Base-by-base conservation (phyloP, 2,797 vertebrate species). In the Lepus oiostolus region DNA sequence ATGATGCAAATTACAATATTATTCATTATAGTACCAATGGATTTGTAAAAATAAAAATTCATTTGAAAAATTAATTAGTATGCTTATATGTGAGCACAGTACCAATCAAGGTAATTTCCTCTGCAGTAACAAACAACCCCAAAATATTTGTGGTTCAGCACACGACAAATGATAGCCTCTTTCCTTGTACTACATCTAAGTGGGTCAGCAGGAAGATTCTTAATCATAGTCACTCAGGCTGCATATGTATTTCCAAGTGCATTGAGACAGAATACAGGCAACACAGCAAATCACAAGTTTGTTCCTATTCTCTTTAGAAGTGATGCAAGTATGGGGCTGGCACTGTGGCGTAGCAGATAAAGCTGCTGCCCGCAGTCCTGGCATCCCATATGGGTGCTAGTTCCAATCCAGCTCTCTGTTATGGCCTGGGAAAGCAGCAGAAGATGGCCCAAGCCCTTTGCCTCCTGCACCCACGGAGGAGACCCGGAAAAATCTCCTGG, bases 271-370 rank as follows among this genome's bases (percentile, higher is more conserved):
- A 86, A 84, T 24, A 28, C 2, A 50, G 35, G 38, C 7, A 68
- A 70, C 14, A 50, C 0, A 85, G 58, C 5, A 92, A 80, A 24
- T 26, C 7, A 65, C 72, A 54, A 7, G 42, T 32, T 22, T 75
- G 19, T 47, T 77, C 42, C 67, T 95, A 76, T 88, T 82, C 42
- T 92, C 52, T 84, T 50, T 19, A 77, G 28, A 83, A 79, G 26
- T 62, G 62, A 84, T 52, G 79, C 10, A 80, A 71, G 42, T 9
- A 47, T 47, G 42, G 42, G 42, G 42, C 42, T 47, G 8, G 42
- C 42, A 47, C 42, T 47, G 42, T 47, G 42, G 42, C 42, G 42
- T 47, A 47, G 42, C 42, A 8, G 42, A 8, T 47, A 47, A 47
- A 47, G 42, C 42, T 47, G 42, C 42, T 9, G 42, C 42, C 42